phyloP scores from a whole-genome alignment of 2,888 invertebrate species.

The Sclerodermus sp. region DNA sequence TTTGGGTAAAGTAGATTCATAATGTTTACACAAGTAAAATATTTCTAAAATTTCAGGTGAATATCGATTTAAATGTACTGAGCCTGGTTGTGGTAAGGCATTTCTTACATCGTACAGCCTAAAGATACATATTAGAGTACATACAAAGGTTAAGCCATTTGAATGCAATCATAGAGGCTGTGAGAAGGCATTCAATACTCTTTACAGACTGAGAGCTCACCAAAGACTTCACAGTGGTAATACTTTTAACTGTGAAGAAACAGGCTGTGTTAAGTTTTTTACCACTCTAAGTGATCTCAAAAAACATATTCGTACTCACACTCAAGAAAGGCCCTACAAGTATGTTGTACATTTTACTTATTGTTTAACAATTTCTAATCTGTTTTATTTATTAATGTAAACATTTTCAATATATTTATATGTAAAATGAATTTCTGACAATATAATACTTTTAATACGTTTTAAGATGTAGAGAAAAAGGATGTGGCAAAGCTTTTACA shows the following conservation, averaged over 20 bases:
- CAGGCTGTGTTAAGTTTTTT: constrained; percentile 86
- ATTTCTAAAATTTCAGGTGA: constrained; percentile 71
- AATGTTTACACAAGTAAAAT: too few relatives aligned
- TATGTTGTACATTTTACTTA: too few relatives aligned
- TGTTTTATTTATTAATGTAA: constrained; percentile 8
- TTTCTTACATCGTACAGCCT: constrained; percentile 94
- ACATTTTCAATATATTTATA: neutral
- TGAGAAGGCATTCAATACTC: constrained; percentile 91
- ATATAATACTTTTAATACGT: too few relatives aligned
- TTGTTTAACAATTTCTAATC: constrained; percentile 1
- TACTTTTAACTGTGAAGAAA: constrained; percentile 87
- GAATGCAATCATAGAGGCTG: constrained; percentile 81
- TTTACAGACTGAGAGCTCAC: constrained; percentile 88
- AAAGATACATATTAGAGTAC: constrained; percentile 91
- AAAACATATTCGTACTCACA: constrained; percentile 91
- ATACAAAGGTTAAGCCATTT: constrained; percentile 91
- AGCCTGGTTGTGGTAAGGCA: constrained; percentile 86
- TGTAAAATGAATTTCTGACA: constrained; percentile 1
- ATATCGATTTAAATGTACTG: constrained; percentile 88
- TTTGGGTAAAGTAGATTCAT: neutral
- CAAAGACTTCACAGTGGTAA: constrained; percentile 90
- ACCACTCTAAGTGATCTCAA: constrained; percentile 92
- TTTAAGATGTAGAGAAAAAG: constrained; percentile 75
- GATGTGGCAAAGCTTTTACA: constrained; percentile 90
- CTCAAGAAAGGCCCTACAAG: constrained; percentile 88